These are phyloP conservation scores for Acanthosepion lycidas DNA, from an alignment of 2,888 invertebrate species.

Conservation along the genomic window DNA sequence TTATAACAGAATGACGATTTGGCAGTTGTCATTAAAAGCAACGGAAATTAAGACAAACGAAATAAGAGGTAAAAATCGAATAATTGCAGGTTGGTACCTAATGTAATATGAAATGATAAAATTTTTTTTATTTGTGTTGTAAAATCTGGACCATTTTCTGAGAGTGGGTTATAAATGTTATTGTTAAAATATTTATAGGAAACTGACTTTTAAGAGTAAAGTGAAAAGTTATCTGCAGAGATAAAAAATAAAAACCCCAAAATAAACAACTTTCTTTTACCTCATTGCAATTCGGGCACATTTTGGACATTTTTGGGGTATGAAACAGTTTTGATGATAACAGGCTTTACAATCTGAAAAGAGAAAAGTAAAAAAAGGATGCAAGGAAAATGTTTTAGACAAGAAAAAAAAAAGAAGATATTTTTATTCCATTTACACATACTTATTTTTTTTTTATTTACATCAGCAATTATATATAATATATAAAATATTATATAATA, in stretches of 20 bases:
- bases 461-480: too few species aligned
- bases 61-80: too few species aligned
- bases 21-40: too few species aligned
- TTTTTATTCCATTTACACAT: too few species aligned
- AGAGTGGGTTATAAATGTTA: neutral
- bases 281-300: conserved; percentile 70
- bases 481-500: too few species aligned
- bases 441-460: too few species aligned
- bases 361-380: neutral
- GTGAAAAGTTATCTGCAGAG: neutral
- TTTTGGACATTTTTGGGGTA: conserved; percentile 71
- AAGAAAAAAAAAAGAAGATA: neutral
- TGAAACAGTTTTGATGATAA: conserved; percentile 70
- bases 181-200: neutral
- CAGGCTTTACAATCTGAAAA: conserved; percentile 70
- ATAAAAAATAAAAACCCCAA: too few species aligned
- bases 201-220: neutral
- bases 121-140: too few species aligned
- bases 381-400: neutral
- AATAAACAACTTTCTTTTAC: conserved; percentile 52
- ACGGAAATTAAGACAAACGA: too few species aligned
- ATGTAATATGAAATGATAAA: too few species aligned
- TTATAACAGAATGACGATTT: too few species aligned
- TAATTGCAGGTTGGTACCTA: too few species aligned
- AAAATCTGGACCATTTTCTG: neutral